Evolutionary conservation across 2,888 invertebrate species (phyloP), one percentile per base, ranked within the genome.

Genomic region (Tachina grossa): DNA sequence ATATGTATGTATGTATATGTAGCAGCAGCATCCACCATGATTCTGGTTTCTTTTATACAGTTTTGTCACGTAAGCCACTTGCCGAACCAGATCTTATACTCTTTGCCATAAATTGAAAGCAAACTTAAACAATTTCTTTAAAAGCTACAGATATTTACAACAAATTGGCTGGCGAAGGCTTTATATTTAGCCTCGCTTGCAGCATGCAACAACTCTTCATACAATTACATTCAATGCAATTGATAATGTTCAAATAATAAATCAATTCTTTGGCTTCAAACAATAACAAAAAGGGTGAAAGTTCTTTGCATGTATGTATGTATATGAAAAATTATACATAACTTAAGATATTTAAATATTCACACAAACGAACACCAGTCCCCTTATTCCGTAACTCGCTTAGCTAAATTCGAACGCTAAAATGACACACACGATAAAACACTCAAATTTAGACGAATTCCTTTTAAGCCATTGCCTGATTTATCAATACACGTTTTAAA

Each of bases 21-120:
- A 31, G 31, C 45, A 47, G 41, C 61, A 69, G 45, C 77, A 61
- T 68, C 75, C 61, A 39, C 16, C 57, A 53, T 82, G 31, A 75
- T 78, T 82, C 72, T 81, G 72, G 76, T 81, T 77, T 71, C 22
- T 69, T 79, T 75, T 55, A 2, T 53, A 31, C 55, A 74, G 49
- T 69, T 39, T 81, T 78, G 69, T 85, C 85, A 85, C 85, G 85
- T 85, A 85, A 47, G 79, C 85, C 85, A 85, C 71, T 79, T 65
- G 85, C 71, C 75, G 45, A 75, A 85, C 85, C 78, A 85, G 85
- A 83, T 65, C 82, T 79, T 71, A 49, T 51, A 55, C 19, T 47
- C 19, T 59, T 53, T 11, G 47, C 71, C 31, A 69, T 68, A 53
- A 14, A 53, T 63, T 41, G 19, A 10, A 43, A 14, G 6, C 19